Conservation (phyloP, 92 coral and sea anemone species). For the Muricea muricata region DNA sequence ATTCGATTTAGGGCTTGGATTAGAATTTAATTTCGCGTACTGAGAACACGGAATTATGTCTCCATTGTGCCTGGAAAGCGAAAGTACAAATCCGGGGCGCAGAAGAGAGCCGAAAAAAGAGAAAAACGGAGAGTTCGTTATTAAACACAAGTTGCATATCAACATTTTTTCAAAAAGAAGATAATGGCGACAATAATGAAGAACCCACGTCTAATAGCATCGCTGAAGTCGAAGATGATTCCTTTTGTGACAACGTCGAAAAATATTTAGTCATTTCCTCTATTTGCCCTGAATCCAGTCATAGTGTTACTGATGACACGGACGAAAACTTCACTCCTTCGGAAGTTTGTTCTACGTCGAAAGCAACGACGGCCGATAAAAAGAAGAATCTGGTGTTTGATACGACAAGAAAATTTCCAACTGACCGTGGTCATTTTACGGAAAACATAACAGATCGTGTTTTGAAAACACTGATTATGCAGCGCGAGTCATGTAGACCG, state of each 20-base stretch:
- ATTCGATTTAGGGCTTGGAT: too few species aligned
- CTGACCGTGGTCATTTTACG: slow-evolving; percentile 14
- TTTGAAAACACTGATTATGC: neutral
- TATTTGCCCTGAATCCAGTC: too few species aligned
- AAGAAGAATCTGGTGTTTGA: neutral
- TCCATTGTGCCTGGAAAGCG: too few species aligned
- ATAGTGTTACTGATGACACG: too few species aligned
- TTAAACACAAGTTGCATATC: too few species aligned
- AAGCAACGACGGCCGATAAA: neutral
- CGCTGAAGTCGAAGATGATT: neutral
- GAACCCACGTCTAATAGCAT: neutral
- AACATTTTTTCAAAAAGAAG: neutral
- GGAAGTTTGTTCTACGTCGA: neutral
- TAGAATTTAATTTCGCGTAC: too few species aligned
- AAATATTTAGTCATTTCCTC: too few species aligned
- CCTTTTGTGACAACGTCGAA: neutral
- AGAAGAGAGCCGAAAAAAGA: too few species aligned
- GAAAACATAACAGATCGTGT: neutral
- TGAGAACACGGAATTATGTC: too few species aligned
- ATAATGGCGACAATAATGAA: neutral
- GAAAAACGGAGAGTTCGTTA: too few species aligned
- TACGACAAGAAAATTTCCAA: slow-evolving; percentile 16
- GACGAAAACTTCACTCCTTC: too few species aligned
- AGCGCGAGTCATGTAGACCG: slow-evolving; percentile 7
- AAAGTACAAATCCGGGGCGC: neutral